Evolutionary conservation across 2,888 invertebrate genomes (phyloP).

Genomic region (Mylabris sibirica): DNA sequence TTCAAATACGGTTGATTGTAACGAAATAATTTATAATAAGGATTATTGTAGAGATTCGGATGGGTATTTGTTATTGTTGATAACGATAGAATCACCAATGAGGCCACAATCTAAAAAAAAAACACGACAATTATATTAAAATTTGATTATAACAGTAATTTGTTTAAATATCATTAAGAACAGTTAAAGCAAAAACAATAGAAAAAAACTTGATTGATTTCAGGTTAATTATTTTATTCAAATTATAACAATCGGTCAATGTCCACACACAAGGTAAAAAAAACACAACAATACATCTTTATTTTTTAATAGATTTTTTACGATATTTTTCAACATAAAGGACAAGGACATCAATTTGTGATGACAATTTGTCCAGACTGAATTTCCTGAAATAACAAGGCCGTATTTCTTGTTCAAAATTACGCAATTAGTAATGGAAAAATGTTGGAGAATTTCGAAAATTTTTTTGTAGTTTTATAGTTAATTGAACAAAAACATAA

Average conservation of each 20-base stretch:
- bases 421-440: background rate
- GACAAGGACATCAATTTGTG: constrained; percentile 24
- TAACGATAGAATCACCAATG: constrained; percentile 11
- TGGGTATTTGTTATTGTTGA: constrained; percentile 18
- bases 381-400: constrained; percentile 32
- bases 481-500: background rate
- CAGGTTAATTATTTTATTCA: background rate
- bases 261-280: background rate
- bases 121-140: background rate
- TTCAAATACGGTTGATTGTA: constrained; percentile 28
- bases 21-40: constrained; percentile 34
- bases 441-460: background rate
- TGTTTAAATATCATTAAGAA: background rate
- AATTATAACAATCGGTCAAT: constrained; percentile 2
- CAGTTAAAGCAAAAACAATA: background rate
- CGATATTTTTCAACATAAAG: constrained; percentile 27
- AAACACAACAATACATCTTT: constrained; percentile 7
- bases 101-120: constrained; percentile 19
- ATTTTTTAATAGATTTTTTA: constrained; percentile 26
- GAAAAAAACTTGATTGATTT: constrained; percentile 2
- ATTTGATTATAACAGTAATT: background rate
- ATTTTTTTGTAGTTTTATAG: background rate
- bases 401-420: constrained; percentile 6
- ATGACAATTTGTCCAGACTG: constrained; percentile 24
- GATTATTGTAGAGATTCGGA: constrained; percentile 35